These are phyloP conservation scores for Macquaria australasica DNA, from an alignment of 2,113 vertebrate genomes.

Conservation along the genomic window DNA sequence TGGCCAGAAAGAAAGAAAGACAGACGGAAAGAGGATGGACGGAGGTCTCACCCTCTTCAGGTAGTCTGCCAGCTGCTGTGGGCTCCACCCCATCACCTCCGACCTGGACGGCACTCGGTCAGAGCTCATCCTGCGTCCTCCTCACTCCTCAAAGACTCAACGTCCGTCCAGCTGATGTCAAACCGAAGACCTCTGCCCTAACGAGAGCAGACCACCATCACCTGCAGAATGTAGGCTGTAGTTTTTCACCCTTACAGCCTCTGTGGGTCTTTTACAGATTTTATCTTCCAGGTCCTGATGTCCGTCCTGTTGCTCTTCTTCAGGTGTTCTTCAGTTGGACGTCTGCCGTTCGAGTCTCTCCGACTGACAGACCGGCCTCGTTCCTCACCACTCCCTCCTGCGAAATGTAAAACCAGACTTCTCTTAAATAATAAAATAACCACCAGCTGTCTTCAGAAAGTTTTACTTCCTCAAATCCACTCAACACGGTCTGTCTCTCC, in stretches of 20 bases:
- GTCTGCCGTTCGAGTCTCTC: neutral
- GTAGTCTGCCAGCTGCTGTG: slow-evolving; percentile 88
- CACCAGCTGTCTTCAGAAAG: neutral
- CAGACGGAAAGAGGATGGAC: neutral
- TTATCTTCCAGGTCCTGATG: too few relatives aligned
- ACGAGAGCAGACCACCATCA: neutral
- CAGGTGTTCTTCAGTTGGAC: neutral
- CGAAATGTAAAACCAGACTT: neutral
- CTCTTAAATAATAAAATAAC: neutral
- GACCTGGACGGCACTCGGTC: slow-evolving; percentile 85
- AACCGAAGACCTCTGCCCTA: neutral
- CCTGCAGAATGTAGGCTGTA: neutral
- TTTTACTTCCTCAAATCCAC: slow-evolving; percentile 36
- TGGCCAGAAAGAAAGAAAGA: neutral
- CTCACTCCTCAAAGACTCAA: neutral
- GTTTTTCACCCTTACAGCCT: too few relatives aligned
- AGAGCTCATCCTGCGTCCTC: slow-evolving; percentile 85
- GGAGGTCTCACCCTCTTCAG: slow-evolving; percentile 77
- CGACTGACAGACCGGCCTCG: neutral
- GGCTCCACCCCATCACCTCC: slow-evolving; percentile 88
- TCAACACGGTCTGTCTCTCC: neutral
- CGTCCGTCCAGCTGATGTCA: neutral
- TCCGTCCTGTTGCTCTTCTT: neutral
- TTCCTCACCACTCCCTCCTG: slow-evolving; percentile 17
- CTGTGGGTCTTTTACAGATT: neutral